Percentiles rank a stretch among this genome's conserved stretches.
Evolutionary conservation across 2,797 vertebrate species (phyloP).

Genomic region (Hylomyscus alleni): DNA sequence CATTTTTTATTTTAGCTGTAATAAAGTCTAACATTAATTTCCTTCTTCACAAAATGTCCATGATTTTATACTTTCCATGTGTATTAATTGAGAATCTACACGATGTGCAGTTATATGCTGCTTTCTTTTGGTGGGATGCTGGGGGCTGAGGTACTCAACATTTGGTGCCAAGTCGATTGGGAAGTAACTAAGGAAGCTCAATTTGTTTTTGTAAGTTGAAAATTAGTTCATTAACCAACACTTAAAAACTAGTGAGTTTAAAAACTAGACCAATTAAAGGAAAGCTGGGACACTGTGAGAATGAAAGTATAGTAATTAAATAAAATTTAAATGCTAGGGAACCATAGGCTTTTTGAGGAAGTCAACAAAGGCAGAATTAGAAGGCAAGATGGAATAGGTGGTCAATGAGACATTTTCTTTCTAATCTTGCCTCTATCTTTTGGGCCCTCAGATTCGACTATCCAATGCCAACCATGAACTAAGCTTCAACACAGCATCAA

Average conservation of each 20-base stretch:
- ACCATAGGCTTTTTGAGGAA: neutral
- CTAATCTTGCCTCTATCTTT: neutral
- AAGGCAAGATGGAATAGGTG: neutral
- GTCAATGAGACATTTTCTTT: neutral
- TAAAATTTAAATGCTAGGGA: neutral
- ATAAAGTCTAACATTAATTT: neutral
- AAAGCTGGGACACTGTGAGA: neutral
- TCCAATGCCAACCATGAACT: neutral
- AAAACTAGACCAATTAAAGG: conserved; percentile 32
- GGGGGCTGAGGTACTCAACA: neutral
- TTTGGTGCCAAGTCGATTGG: neutral
- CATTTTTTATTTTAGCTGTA: neutral
- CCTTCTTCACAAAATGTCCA: neutral
- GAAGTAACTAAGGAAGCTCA: neutral
- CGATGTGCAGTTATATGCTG: neutral
- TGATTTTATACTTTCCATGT: conserved; percentile 44
- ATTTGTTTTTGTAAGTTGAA: conserved; percentile 15
- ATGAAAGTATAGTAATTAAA: conserved; percentile 16
- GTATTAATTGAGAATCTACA: conserved; percentile 34
- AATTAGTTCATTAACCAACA: conserved; percentile 11
- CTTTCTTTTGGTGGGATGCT: neutral
- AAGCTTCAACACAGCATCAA: neutral
- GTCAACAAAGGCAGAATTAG: neutral
- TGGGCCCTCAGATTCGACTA: neutral
- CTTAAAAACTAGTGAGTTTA: conserved; percentile 17